Percentiles rank a stretch among this genome's conserved stretches.
Evolutionary conservation across 2,888 invertebrate genomes (phyloP).

Genomic region (Lagria hirta): DNA sequence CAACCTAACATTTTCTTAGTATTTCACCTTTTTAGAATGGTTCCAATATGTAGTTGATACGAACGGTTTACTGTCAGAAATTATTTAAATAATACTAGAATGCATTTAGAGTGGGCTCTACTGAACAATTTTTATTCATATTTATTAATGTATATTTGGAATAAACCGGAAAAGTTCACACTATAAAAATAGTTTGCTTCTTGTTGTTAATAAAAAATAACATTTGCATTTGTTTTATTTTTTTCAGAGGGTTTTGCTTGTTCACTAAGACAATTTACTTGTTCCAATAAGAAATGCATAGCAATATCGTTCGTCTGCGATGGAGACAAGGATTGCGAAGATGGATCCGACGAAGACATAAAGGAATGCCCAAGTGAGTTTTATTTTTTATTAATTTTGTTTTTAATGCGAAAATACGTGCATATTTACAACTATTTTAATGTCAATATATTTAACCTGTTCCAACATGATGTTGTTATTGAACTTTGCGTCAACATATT

Average conservation of each 20-base stretch:
- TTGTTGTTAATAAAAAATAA: too few species aligned
- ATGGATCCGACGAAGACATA: conserved; percentile 78
- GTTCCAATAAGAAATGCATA: conserved; percentile 74
- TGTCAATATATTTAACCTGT: too few species aligned
- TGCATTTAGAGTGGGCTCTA: background rate
- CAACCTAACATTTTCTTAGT: too few species aligned
- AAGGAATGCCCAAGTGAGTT: conserved; percentile 70
- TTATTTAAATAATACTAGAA: background rate
- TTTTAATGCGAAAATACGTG: too few species aligned
- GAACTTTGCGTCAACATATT: too few species aligned
- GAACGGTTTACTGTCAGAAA: background rate
- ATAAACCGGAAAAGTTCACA: conserved; percentile 6
- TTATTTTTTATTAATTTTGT: conserved; percentile 1
- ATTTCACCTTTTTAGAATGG: too few species aligned
- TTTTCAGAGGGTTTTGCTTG: conserved; percentile 52
- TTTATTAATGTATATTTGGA: background rate
- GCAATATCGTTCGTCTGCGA: conserved; percentile 78
- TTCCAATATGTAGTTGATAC: too few species aligned
- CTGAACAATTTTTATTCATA: background rate
- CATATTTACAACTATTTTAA: too few species aligned
- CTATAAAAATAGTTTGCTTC: too few species aligned
- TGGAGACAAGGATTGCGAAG: conserved; percentile 75
- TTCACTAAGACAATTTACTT: conserved; percentile 72
- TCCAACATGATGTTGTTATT: too few species aligned
- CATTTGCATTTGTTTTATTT: too few species aligned